A percentile compares a stretch with the other conserved stretches of the same genome.
These are phyloP conservation scores for Campoplex capitator DNA, from an alignment of 2,888 invertebrate genomes.

Conservation along the genomic window DNA sequence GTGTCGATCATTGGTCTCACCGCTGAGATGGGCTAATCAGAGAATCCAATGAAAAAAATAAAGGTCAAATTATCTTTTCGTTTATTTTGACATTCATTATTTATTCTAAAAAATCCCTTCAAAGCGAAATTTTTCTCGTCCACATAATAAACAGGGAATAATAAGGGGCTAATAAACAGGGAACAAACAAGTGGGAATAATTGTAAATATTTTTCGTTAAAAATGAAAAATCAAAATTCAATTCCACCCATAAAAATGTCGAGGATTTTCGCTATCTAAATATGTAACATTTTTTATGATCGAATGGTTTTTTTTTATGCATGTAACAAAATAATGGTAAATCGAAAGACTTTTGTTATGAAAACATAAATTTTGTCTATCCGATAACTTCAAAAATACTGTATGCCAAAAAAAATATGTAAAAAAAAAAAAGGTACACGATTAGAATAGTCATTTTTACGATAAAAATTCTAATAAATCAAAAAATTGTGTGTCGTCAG, in stretches of 20 bases:
- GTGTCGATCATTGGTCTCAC: constrained; percentile 29
- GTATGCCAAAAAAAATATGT: no score
- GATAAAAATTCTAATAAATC: neutral
- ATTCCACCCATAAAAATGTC: neutral
- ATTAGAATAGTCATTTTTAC: neutral
- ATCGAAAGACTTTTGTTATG: neutral
- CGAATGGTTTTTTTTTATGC: neutral
- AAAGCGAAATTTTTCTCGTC: no score
- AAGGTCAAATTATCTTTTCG: neutral
- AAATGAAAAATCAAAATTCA: neutral
- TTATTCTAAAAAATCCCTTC: neutral
- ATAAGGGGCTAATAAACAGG: no score
- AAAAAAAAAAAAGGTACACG: neutral
- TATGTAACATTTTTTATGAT: neutral
- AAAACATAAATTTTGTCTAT: neutral
- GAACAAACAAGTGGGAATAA: neutral
- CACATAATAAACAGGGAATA: no score
- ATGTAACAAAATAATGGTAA: neutral
- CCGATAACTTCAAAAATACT: neutral
- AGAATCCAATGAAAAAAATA: neutral
- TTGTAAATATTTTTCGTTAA: neutral
- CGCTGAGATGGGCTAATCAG: neutral
- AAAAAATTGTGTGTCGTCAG: neutral
- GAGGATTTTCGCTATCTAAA: neutral
- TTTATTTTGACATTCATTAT: neutral